These are phyloP conservation scores for Colistium nudipinnis DNA, from an alignment of 2,113 vertebrate species.

Conservation along the genomic window DNA sequence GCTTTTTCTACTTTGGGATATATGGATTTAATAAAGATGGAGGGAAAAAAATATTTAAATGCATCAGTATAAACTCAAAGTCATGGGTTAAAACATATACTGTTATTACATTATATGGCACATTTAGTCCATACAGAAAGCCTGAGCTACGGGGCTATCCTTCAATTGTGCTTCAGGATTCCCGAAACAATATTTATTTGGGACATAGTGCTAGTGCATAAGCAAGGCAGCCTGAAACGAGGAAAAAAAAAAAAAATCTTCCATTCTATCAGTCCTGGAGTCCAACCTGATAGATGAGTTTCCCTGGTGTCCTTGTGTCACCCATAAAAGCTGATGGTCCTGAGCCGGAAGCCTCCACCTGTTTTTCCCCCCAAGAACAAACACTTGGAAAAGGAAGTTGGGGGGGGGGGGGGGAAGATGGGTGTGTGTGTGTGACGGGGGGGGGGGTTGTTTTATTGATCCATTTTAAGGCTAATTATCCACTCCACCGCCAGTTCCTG, in stretches of 20 bases:
- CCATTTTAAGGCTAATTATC: conserved; percentile 79
- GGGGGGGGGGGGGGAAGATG: too few species aligned
- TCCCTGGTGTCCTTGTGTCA: conserved; percentile 43
- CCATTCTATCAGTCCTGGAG: conserved; percentile 13
- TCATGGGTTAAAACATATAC: too few species aligned
- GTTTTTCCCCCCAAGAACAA: conserved; percentile 60
- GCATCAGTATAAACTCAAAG: too few species aligned
- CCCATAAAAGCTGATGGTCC: conserved; percentile 35
- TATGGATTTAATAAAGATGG: conserved; percentile 11
- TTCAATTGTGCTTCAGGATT: conserved; percentile 17
- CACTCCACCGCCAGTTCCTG: conserved; percentile 73
- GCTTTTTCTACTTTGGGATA: neutral
- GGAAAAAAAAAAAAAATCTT: neutral
- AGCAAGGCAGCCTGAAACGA: conserved; percentile 18
- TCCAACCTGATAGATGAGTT: conserved; percentile 47
- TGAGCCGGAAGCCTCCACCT: conserved; percentile 36
- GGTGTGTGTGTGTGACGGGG: neutral
- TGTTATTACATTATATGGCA: too few species aligned
- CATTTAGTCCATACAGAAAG: too few species aligned
- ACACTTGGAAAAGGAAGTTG: conserved; percentile 36
- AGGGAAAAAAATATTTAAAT: conserved; percentile 1
- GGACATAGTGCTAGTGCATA: conserved; percentile 12
- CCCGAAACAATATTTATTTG: conserved; percentile 4
- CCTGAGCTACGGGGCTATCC: conserved; percentile 8
- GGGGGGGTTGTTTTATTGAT: conserved; percentile 60